Base-by-base conservation (phyloP, 2,797 vertebrate genomes). In the Zalophus californianus region DNA sequence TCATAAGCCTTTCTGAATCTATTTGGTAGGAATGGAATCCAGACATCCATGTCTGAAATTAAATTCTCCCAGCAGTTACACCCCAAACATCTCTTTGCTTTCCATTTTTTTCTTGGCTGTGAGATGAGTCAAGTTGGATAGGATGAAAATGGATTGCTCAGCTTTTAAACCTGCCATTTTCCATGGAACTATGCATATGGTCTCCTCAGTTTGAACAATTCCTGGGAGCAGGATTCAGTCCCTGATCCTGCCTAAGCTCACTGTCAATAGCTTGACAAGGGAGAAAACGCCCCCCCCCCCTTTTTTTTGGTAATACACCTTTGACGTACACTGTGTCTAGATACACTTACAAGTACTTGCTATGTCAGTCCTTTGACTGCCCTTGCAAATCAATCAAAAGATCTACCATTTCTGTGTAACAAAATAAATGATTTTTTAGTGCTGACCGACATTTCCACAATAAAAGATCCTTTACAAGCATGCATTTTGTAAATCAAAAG, bases 401-500 rank as follows among this genome's bases (percentile, higher is more conserved):
- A 97, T 86, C 96, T 97, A 7, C 60, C 66, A 92, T 94, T 96
- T 86, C 3, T 97, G 82, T 97, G 52, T 54, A 87, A 95, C 78
- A 0, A 13, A 97, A 97, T 87, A 98, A 97, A 97, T 93, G 77
- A 27, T 97, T 97, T 98, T 86, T 96, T 77, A 60, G 70, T 84
- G 0, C 79, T 97, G 77, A 92, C 86, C 11, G 8, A 80, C 41
- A 70, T 83, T 96, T 91, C 77, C 94, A 70, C 52, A 82, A 95
- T 96, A 96, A 97, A 96, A 96, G 38, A 27, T 52, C 79, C 92
- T 97, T 93, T 96, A 96, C 80, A 86, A 97, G 75, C 66, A 82
- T 92, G 70, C 94, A 97, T 98, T 98, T 98, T 97, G 68, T 96
- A 98, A 98, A 98, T 98, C 96, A 96, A 98, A 98, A 97, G 79